Percentiles rank a stretch among this genome's conserved stretches.
Conservation (phyloP, 2,797 vertebrate genomes). For the Leucoraja ocellata region DNA sequence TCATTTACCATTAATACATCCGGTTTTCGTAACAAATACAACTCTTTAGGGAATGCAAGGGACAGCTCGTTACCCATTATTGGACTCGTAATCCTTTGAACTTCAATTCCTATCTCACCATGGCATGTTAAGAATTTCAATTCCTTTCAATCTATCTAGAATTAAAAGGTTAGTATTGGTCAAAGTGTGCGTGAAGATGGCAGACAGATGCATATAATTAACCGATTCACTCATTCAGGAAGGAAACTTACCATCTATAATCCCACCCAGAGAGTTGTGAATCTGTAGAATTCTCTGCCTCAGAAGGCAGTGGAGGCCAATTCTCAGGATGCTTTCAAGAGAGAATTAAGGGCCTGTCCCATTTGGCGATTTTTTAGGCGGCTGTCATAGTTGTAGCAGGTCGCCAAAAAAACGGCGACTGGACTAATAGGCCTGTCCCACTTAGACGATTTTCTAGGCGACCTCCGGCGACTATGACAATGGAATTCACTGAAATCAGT, state of each 20-base stretch:
- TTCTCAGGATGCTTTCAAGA: too few relatives aligned
- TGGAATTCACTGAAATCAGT: too few relatives aligned
- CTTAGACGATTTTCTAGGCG: too few relatives aligned
- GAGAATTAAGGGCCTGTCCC: too few relatives aligned
- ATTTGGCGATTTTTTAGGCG: too few relatives aligned
- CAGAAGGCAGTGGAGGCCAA: too few relatives aligned
- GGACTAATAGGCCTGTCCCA: too few relatives aligned
- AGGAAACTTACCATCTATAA: not conserved
- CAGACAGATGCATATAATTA: not conserved
- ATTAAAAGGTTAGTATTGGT: not conserved
- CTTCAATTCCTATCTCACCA: not conserved
- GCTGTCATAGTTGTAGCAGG: too few relatives aligned
- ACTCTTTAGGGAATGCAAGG: not conserved
- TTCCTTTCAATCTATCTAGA: not conserved
- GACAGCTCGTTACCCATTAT: not conserved
- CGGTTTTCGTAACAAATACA: not conserved
- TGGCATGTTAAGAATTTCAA: not conserved
- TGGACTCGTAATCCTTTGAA: not conserved
- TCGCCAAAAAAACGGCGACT: too few relatives aligned
- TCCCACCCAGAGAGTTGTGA: too few relatives aligned
- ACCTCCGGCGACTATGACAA: too few relatives aligned
- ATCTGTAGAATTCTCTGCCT: too few relatives aligned
- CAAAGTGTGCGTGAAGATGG: not conserved
- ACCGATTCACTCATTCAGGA: not conserved
- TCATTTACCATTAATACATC: not conserved